Percentiles rank a stretch among this genome's conserved stretches.
Conservation (phyloP, 2,888 invertebrate genomes). For the Idaea aversata region DNA sequence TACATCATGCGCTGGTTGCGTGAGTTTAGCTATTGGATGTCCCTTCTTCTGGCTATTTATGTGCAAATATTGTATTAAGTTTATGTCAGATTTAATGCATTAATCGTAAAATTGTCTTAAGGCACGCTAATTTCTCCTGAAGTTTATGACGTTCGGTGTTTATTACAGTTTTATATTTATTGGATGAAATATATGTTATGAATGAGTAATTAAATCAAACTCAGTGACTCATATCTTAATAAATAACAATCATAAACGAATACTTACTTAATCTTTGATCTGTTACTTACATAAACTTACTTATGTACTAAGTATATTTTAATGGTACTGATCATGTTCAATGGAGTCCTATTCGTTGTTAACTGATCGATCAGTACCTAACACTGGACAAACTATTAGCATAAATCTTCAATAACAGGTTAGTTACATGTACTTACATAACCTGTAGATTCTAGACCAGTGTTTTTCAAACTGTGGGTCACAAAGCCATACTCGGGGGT, state of each 20-base stretch:
- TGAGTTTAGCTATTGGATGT: conserved; percentile 31
- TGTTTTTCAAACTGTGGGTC: too few species aligned
- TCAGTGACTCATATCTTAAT: too few species aligned
- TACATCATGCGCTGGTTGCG: conserved; percentile 34
- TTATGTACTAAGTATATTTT: not conserved
- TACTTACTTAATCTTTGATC: not conserved
- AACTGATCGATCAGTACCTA: not conserved
- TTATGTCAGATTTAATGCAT: conserved; percentile 17
- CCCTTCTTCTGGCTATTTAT: conserved; percentile 21
- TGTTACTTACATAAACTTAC: not conserved
- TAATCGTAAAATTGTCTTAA: conserved; percentile 16
- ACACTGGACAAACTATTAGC: not conserved
- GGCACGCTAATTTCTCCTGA: conserved; percentile 12
- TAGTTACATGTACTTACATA: not conserved
- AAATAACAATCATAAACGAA: not conserved
- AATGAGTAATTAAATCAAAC: not conserved
- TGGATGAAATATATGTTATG: not conserved
- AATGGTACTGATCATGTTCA: not conserved
- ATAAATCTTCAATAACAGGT: not conserved
- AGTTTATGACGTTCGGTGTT: not conserved
- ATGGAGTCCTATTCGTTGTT: not conserved
- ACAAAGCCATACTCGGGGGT: too few species aligned
- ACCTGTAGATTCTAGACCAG: not conserved
- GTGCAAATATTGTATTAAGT: conserved; percentile 13
- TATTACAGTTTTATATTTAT: not conserved